Evolutionary conservation across 2,797 vertebrate genomes (phyloP).

Genomic region (Microctenopoma lineatum): DNA sequence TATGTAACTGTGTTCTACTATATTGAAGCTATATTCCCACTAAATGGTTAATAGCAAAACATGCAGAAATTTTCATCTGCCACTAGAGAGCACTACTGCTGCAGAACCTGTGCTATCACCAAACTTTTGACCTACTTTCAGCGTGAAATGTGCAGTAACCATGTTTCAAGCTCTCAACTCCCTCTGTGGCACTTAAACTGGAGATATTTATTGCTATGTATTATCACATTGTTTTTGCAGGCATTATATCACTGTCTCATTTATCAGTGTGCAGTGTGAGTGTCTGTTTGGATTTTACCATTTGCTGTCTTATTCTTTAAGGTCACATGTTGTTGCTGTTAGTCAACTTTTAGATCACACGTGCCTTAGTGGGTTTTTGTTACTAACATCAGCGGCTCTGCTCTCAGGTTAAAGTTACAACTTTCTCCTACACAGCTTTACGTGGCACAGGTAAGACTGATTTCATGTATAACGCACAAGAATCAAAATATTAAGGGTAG

Average conservation of each 20-base stretch:
- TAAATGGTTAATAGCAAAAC: neutral
- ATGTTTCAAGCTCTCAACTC: too few relatives aligned
- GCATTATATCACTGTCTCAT: too few relatives aligned
- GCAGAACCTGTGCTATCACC: neutral
- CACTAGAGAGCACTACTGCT: constrained; percentile 52
- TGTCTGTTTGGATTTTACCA: too few relatives aligned
- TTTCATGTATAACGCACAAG: neutral
- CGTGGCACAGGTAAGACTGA: neutral
- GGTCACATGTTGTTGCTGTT: too few relatives aligned
- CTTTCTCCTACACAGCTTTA: too few relatives aligned
- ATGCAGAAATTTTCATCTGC: neutral
- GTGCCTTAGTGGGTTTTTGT: too few relatives aligned
- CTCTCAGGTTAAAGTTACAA: constrained; percentile 3
- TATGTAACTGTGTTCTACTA: neutral
- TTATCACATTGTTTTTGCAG: too few relatives aligned
- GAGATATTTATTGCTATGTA: too few relatives aligned
- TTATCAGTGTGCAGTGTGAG: too few relatives aligned
- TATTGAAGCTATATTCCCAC: neutral
- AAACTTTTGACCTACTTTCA: constrained; percentile 42
- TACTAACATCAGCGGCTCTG: neutral
- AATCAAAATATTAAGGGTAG: too few relatives aligned
- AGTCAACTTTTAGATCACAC: too few relatives aligned
- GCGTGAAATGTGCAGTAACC: neutral
- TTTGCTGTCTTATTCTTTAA: neutral
- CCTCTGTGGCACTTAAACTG: too few relatives aligned